These are phyloP conservation scores for Stercorarius parasiticus DNA, from an alignment of 2,113 vertebrate species.

Conservation along the genomic window DNA sequence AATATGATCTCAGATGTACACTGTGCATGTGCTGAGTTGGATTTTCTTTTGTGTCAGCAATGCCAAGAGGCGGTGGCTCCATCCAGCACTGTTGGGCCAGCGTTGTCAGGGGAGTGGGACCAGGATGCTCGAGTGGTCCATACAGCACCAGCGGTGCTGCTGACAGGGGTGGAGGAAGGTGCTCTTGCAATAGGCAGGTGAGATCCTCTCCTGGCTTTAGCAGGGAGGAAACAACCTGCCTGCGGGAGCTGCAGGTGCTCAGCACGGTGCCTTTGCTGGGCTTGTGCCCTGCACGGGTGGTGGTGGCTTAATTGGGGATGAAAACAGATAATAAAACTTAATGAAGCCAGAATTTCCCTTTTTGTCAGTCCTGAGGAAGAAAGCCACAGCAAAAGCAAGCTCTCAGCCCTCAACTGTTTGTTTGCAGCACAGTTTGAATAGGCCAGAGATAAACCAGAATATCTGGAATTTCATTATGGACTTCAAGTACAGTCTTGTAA, in stretches of 20 bases:
- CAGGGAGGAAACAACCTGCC: not conserved
- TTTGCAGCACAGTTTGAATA: not conserved
- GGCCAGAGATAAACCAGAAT: not conserved
- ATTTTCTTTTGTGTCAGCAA: not conserved
- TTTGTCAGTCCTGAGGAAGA: not conserved
- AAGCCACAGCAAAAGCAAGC: not conserved
- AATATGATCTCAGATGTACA: not conserved
- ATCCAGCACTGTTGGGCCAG: not conserved
- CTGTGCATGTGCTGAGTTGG: not conserved
- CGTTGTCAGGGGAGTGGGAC: not conserved
- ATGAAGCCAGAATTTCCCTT: not conserved
- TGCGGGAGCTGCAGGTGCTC: not conserved
- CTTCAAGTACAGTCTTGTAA: not conserved
- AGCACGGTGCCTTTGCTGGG: not conserved
- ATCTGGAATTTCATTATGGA: not conserved
- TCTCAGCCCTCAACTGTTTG: not conserved
- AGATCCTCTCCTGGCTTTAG: not conserved
- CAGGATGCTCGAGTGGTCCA: rapidly evolving
- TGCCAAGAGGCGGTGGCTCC: not conserved
- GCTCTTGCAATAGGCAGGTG: not conserved
- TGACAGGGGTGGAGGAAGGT: rapidly evolving
- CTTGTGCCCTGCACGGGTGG: not conserved
- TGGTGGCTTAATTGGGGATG: not conserved
- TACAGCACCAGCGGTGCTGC: not conserved
- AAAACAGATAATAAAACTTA: not conserved